A percentile compares a stretch with the other conserved stretches of the same genome.
phyloP scores from a whole-genome alignment of 2,888 invertebrate genomes.

The Heteromyza rotundicornis region DNA sequence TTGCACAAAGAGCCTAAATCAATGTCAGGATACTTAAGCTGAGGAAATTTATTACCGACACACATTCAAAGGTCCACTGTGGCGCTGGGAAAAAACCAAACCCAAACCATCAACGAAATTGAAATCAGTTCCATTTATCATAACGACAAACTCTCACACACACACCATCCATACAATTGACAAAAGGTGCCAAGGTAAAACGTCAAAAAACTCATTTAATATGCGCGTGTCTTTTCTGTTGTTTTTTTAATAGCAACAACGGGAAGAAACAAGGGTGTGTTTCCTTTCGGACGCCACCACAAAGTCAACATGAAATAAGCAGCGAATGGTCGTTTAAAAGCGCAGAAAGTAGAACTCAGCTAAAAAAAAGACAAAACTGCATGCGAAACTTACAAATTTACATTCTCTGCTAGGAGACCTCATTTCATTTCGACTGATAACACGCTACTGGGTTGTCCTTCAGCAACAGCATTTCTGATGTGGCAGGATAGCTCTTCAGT shows the following conservation, averaged over 20 bases:
- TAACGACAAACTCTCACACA: neutral
- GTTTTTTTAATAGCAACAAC: neutral
- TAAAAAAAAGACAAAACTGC: too few relatives aligned
- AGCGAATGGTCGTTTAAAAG: neutral
- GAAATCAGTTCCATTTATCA: constrained; percentile 1
- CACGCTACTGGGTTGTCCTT: neutral
- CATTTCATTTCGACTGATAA: too few relatives aligned
- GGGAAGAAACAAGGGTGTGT: neutral
- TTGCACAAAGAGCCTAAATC: too few relatives aligned
- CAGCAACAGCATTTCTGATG: neutral
- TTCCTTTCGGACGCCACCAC: neutral
- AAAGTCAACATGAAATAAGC: neutral
- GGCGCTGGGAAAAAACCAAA: neutral
- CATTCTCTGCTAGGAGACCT: constrained; percentile 1
- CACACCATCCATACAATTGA: neutral
- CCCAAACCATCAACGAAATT: neutral
- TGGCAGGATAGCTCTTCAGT: constrained; percentile 7
- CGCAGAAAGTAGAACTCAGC: neutral
- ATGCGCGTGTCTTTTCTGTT: constrained; percentile 12
- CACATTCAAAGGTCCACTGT: neutral
- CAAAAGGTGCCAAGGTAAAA: constrained; percentile 23
- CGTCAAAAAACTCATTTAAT: constrained; percentile 17
- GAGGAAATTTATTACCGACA: neutral
- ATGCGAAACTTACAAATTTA: constrained; percentile 17
- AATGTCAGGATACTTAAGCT: too few relatives aligned